phyloP scores from a whole-genome alignment of 2,797 vertebrate genomes.

The Microchirus variegatus region DNA sequence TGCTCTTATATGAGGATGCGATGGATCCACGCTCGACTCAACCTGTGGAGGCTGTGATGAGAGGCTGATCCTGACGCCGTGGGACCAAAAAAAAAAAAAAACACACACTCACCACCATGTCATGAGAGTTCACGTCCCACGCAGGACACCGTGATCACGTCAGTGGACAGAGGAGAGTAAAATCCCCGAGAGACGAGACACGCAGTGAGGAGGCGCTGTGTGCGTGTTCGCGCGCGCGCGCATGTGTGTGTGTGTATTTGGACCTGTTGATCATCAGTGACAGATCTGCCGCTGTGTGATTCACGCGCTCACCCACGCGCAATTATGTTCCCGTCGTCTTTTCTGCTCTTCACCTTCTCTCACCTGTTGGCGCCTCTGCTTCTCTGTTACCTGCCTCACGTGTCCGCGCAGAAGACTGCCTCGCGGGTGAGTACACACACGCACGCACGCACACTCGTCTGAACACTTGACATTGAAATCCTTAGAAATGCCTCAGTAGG shows the following conservation, averaged over 20 bases:
- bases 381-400: slow-evolving; percentile 67
- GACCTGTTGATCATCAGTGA: slow-evolving; percentile 48
- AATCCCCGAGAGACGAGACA: not conserved
- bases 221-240: no score
- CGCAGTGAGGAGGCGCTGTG: not conserved
- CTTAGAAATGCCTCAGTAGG: no score
- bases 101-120: slow-evolving; percentile 39
- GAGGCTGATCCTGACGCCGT: slow-evolving; percentile 48
- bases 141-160: not conserved
- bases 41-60: slow-evolving; percentile 72
- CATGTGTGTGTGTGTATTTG: slow-evolving; percentile 12
- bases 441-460: not conserved
- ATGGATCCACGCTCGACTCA: slow-evolving; percentile 67
- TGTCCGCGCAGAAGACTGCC: slow-evolving; percentile 76
- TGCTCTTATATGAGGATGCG: slow-evolving; percentile 75
- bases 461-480: no score
- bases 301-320: slow-evolving; percentile 29
- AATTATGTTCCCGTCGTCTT: slow-evolving; percentile 68
- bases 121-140: not conserved
- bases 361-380: slow-evolving; percentile 65
- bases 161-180: slow-evolving; percentile 22
- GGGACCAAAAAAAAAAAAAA: slow-evolving; percentile 60
- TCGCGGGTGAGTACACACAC: slow-evolving; percentile 78
- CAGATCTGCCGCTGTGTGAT: slow-evolving; percentile 32
- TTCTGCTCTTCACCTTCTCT: slow-evolving; percentile 56